Percentiles rank a stretch among this genome's conserved stretches.
phyloP scores from a whole-genome alignment of 2,797 vertebrate species.

The Brotula barbata region DNA sequence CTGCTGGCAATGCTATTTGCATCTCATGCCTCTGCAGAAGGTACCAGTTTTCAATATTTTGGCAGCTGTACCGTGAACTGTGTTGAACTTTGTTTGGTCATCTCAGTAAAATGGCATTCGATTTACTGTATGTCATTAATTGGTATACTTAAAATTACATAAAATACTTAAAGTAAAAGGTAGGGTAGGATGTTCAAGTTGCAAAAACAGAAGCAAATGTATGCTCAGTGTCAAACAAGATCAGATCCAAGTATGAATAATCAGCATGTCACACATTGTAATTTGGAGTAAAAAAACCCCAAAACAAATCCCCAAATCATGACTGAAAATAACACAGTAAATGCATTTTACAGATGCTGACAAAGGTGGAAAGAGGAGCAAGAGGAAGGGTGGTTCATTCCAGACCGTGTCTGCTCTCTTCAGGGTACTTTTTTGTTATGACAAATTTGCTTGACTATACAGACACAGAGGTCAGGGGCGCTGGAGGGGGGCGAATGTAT shows the following conservation, averaged over 20 bases:
- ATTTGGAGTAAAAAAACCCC: too few species aligned
- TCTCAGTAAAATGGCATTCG: too few species aligned
- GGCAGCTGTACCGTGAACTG: background rate
- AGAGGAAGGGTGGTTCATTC: slow-evolving; percentile 88
- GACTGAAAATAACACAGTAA: background rate
- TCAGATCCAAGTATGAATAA: background rate
- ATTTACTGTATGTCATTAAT: too few species aligned
- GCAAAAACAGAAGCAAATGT: too few species aligned
- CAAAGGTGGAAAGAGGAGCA: slow-evolving; percentile 73
- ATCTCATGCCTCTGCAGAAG: slow-evolving; percentile 72
- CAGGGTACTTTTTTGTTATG: slow-evolving; percentile 87
- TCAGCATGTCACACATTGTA: too few species aligned
- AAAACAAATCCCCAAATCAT: background rate
- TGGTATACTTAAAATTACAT: too few species aligned
- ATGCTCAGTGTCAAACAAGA: background rate
- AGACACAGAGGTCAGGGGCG: too few species aligned
- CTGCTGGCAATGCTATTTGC: slow-evolving; percentile 79
- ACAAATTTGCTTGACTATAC: too few species aligned
- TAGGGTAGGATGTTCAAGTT: too few species aligned
- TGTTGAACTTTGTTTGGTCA: too few species aligned
- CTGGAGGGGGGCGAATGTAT: too few species aligned
- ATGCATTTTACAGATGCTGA: slow-evolving; percentile 63
- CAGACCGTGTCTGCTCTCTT: slow-evolving; percentile 88
- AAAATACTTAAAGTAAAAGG: too few species aligned
- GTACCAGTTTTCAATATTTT: slow-evolving; percentile 33